Base-by-base conservation (phyloP, 1,140 invertebrate genomes). In the Hylaeus anthracinus region DNA sequence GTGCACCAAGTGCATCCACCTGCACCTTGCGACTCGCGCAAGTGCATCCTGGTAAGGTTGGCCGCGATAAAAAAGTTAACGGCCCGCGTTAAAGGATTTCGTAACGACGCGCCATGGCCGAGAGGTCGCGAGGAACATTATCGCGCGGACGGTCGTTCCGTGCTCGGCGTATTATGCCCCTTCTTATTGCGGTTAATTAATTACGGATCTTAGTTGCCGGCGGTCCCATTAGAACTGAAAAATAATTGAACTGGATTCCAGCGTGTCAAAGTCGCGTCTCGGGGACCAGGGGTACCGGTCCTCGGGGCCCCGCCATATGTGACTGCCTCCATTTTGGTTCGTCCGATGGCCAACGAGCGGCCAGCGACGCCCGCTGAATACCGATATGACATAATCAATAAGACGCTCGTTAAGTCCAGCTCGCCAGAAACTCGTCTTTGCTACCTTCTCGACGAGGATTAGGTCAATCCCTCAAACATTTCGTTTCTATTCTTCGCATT, bases 231-330 rank as follows among this genome's bases (percentile, higher is more conserved):
- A 79, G 55, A 79, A 74, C 79, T 83, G 48, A 72, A 86, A 86
- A 86, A 86, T 86, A 83, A 87, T 86, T 71, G 81, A 87, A 86
- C 84, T 84, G 84, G 77, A 87, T 87, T 87, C 85, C 85, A 85
- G 72, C 79, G 83, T 75, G 80, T 84, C 80, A 82, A 86, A 64
- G 66, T 53, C 58, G 51, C 45, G 51, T 43, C 15, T 12, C 8
- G n/a, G 26, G 8, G 9, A 3, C 39, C 3, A 0, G 41, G 26
- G 12, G 1, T 63, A 70, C 61, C 71, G 65, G 75, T 45, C 80
- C 73, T 56, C 10, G n/a, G 0, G 6, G 1, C 8, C 12, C 14
- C 60, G 9, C 37, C 10, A 3, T 63, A 58, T 12, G 56, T 41
- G 79, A 43, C 84, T 81, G 8, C 77, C 26, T 67, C 61, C 82